Percentiles rank a stretch among this genome's conserved stretches.
Evolutionary conservation across 2,888 invertebrate genomes (phyloP).

Genomic region (Eudasyphora cyanicolor): DNA sequence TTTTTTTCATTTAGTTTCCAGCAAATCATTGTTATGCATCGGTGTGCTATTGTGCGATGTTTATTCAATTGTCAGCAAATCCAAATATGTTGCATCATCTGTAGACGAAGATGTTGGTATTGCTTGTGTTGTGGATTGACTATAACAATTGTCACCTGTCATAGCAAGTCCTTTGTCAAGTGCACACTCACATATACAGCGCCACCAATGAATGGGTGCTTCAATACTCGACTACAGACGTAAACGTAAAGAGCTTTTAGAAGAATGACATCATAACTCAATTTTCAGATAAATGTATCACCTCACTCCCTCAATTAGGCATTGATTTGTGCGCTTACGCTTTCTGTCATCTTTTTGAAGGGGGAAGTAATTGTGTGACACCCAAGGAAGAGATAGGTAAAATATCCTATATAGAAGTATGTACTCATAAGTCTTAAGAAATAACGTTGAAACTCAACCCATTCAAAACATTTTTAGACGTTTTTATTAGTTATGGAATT

Average conservation of each 20-base stretch:
- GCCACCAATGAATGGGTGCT: conserved; percentile 45
- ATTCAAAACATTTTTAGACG: too few relatives aligned
- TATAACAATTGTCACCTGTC: conserved; percentile 59
- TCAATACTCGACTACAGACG: conserved; percentile 19
- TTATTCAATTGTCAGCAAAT: conserved; percentile 18
- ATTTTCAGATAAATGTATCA: neutral
- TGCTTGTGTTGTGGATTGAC: neutral
- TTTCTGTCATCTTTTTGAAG: neutral
- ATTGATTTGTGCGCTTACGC: neutral
- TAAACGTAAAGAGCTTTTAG: conserved; percentile 13
- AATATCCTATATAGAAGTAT: too few relatives aligned
- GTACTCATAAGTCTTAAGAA: too few relatives aligned
- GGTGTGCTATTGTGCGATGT: neutral
- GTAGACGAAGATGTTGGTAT: too few relatives aligned
- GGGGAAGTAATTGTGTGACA: neutral
- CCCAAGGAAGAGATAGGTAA: too few relatives aligned
- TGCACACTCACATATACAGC: conserved; percentile 44
- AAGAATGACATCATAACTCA: conserved; percentile 8
- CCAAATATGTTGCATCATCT: neutral
- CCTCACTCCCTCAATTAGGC: neutral
- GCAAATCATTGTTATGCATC: neutral
- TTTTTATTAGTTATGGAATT: too few relatives aligned
- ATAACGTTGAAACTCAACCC: too few relatives aligned
- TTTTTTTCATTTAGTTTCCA: neutral
- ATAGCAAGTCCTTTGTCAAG: conserved; percentile 56